phyloP scores from a whole-genome alignment of 2,113 vertebrate species.

The Manacus vitellinus region DNA sequence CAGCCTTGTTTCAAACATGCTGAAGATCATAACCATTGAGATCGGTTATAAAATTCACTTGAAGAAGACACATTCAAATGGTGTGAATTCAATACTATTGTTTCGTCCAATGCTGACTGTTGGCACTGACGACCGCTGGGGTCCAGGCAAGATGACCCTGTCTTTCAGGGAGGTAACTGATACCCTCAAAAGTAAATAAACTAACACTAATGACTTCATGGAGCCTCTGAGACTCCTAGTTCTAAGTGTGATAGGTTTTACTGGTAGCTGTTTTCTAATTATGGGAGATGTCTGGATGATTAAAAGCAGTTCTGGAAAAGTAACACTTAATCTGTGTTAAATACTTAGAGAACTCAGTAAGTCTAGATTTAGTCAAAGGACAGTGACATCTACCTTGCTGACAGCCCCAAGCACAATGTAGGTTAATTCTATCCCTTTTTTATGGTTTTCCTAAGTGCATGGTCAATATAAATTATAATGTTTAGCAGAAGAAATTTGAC shows the following conservation, averaged over 20 bases:
- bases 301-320: not conserved
- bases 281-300: not conserved
- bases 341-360: not conserved
- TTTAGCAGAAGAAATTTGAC: not conserved
- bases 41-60: not conserved
- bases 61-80: not conserved
- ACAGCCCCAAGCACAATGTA: not conserved
- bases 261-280: not conserved
- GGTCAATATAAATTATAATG: not conserved
- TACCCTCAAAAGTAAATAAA: not conserved
- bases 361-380: not conserved
- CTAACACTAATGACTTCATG: not conserved
- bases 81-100: not conserved
- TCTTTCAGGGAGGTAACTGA: not conserved
- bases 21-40: not conserved
- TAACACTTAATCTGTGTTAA: not conserved
- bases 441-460: not conserved
- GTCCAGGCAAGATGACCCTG: not conserved
- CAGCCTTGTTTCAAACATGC: not conserved
- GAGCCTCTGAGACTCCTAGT: not conserved
- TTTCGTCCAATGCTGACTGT: not conserved
- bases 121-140: fast-evolving
- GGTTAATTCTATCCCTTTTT: not conserved
- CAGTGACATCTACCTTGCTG: not conserved
- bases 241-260: not conserved